phyloP scores from a whole-genome alignment of 2,797 vertebrate genomes.

The Chrysocyon brachyurus region DNA sequence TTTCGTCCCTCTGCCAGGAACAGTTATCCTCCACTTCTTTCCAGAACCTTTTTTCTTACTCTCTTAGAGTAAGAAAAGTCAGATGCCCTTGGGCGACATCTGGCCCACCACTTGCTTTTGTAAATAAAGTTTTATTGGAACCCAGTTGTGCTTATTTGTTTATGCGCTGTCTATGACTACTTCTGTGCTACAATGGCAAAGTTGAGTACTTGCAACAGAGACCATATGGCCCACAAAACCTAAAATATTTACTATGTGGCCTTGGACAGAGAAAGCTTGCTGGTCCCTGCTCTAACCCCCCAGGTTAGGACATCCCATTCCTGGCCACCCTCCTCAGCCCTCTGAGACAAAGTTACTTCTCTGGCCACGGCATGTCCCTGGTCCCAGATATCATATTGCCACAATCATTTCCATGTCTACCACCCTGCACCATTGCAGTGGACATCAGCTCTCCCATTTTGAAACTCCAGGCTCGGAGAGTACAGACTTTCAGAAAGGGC shows the following conservation, averaged over 20 bases:
- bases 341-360: background rate
- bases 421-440: background rate
- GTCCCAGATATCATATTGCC: fast-evolving
- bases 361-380: background rate
- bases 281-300: background rate
- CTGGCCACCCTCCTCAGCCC: background rate
- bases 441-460: background rate
- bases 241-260: background rate
- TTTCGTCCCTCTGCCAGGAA: background rate
- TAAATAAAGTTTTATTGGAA: constrained; percentile 26
- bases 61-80: background rate
- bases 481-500: background rate
- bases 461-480: background rate
- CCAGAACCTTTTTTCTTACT: background rate
- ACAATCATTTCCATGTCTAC: background rate
- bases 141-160: background rate
- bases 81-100: background rate
- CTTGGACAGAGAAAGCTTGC: background rate
- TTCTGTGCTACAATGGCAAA: background rate
- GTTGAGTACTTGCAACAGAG: background rate
- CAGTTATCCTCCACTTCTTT: background rate
- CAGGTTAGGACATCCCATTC: background rate
- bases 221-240: background rate
- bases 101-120: background rate
- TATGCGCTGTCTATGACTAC: background rate